These are phyloP conservation scores for Cyanoliseus patagonus DNA, from an alignment of 2,113 vertebrate species.

Conservation along the genomic window DNA sequence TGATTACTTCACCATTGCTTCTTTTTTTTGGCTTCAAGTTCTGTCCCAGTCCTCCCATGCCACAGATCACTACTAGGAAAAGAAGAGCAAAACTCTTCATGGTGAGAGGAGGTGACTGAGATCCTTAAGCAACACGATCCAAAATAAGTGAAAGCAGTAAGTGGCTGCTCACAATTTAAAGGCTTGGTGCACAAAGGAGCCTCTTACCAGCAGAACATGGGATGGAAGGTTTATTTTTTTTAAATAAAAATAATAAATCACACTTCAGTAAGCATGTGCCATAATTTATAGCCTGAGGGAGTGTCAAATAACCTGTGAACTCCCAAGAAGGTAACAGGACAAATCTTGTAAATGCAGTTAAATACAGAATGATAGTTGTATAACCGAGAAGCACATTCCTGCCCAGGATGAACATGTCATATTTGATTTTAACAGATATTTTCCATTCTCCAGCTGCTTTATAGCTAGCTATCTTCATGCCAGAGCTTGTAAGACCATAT, in stretches of 20 bases:
- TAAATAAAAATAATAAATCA: constrained; percentile 23
- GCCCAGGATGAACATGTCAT: constrained; percentile 27
- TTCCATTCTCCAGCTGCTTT: constrained; percentile 45
- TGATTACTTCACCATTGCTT: constrained; percentile 74
- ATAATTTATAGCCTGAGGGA: constrained; percentile 57
- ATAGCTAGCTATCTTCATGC: not conserved
- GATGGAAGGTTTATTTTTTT: not conserved
- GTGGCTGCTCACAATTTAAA: constrained; percentile 75
- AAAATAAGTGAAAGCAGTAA: not conserved
- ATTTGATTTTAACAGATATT: constrained; percentile 48
- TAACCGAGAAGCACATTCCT: constrained; percentile 51
- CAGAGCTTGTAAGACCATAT: not conserved
- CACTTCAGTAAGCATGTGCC: constrained; percentile 17
- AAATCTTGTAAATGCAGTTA: constrained; percentile 54
- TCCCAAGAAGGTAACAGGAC: constrained; percentile 53
- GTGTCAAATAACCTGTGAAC: constrained; percentile 9
- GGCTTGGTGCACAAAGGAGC: constrained; percentile 55
- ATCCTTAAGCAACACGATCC: not conserved
- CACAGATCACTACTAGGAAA: constrained; percentile 69
- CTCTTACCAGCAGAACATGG: constrained; percentile 31
- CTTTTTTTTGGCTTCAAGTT: constrained; percentile 66
- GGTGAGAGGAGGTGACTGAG: not conserved
- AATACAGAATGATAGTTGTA: constrained; percentile 16
- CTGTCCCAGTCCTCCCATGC: constrained; percentile 67
- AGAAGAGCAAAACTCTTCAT: constrained; percentile 74